phyloP scores from a whole-genome alignment of 2,113 vertebrate species.

The Sarotherodon lohbergeri region DNA sequence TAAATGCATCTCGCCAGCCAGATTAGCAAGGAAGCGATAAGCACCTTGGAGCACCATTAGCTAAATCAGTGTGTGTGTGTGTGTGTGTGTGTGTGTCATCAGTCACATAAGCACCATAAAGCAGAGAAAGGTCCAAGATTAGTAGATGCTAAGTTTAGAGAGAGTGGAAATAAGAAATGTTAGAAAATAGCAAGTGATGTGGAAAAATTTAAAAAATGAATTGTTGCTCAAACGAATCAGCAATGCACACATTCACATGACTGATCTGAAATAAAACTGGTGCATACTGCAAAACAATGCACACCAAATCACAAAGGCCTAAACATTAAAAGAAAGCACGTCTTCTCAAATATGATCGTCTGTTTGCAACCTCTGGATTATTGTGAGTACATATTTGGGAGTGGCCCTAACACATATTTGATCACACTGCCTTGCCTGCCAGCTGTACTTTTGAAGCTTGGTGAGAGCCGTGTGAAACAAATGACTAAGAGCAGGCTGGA shows the following conservation, averaged over 20 bases:
- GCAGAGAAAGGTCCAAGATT: not conserved
- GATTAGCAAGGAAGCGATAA: constrained; percentile 48
- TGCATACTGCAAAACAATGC: not conserved
- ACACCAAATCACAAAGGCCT: not conserved
- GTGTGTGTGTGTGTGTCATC: not conserved
- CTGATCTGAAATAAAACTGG: not conserved
- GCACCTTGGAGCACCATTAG: constrained; percentile 50
- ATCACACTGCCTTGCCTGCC: not conserved
- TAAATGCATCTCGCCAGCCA: constrained; percentile 42
- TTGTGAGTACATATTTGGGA: not conserved
- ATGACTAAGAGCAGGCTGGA: constrained; percentile 33
- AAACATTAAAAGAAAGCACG: not conserved
- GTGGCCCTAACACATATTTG: not conserved
- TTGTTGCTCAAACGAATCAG: not conserved
- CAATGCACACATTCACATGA: not conserved
- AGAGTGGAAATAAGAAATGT: not conserved
- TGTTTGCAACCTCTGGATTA: not conserved
- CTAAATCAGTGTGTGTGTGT: not conserved
- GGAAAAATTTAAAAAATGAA: not conserved
- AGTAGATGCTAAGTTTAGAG: not conserved
- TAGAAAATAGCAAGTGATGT: not conserved
- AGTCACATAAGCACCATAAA: not conserved
- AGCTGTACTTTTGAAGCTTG: constrained; percentile 2
- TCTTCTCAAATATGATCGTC: not conserved
- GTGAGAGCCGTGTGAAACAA: not conserved